A percentile compares a stretch with the other conserved stretches of the same genome.
Evolutionary conservation across 2,113 vertebrate species (phyloP).

Genomic region (Edolisoma coerulescens): DNA sequence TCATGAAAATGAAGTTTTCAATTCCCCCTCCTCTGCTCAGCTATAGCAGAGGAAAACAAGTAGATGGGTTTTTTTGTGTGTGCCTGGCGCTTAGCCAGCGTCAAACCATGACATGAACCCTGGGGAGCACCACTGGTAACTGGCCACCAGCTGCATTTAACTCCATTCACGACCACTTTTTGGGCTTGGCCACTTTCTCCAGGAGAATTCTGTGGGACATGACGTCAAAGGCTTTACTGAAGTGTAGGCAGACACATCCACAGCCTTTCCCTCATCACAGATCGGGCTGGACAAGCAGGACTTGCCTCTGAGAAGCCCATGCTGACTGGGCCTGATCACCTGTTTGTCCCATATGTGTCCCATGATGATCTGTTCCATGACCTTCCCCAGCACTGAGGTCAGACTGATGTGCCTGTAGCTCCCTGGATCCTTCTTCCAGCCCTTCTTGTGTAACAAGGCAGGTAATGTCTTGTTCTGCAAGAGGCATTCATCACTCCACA

Average conservation of each 20-base stretch:
- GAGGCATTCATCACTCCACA: neutral
- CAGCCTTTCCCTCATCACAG: neutral
- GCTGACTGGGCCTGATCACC: neutral
- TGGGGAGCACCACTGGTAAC: neutral
- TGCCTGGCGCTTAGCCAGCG: no score
- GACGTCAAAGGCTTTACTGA: neutral
- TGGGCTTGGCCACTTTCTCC: neutral
- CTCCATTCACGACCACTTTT: neutral
- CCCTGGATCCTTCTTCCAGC: neutral
- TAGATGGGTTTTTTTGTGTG: no score
- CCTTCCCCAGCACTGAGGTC: neutral
- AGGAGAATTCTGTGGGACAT: neutral
- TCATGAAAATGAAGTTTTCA: no score
- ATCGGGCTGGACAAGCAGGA: neutral
- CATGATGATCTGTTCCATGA: neutral
- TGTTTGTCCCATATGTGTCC: neutral
- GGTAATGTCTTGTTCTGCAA: neutral
- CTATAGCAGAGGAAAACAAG: no score
- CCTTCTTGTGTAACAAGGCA: neutral
- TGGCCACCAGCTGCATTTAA: neutral
- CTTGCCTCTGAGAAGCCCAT: neutral
- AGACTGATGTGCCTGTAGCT: neutral
- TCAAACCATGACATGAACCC: no score
- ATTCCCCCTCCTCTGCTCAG: no score
- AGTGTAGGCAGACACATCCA: neutral